phyloP scores from a whole-genome alignment of 2,888 invertebrate genomes.

The Chrysomela aeneicollis region DNA sequence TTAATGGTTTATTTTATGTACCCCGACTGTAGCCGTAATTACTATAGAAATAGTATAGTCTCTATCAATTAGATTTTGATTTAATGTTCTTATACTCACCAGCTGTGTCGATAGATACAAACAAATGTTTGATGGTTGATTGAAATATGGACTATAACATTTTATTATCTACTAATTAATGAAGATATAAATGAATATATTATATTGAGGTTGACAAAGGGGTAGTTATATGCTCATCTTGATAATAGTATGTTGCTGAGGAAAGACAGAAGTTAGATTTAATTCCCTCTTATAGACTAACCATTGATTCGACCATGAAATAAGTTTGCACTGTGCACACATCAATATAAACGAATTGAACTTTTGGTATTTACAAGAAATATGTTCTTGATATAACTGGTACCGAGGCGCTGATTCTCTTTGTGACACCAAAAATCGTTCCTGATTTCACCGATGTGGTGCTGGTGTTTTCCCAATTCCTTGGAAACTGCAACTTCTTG shows the following conservation, averaged over 20 bases:
- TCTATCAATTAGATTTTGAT: constrained; percentile 30
- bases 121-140: not conserved
- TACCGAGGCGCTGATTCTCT: too few species aligned
- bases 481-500: too few species aligned
- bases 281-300: not conserved
- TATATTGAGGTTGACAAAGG: not conserved
- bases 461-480: too few species aligned
- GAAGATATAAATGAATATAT: not conserved
- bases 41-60: constrained; percentile 25
- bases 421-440: too few species aligned
- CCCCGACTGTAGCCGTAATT: constrained; percentile 22
- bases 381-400: too few species aligned
- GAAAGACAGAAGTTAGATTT: not conserved
- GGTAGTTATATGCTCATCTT: not conserved
- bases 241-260: not conserved
- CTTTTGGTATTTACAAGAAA: too few species aligned
- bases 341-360: too few species aligned
- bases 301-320: not conserved
- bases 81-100: constrained; percentile 24
- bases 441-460: too few species aligned
- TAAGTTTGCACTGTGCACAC: too few species aligned
- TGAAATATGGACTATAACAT: constrained; percentile 3
- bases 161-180: constrained; percentile 4
- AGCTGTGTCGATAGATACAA: constrained; percentile 1
- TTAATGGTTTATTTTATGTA: constrained; percentile 29